Evolutionary conservation across 2,888 invertebrate species (phyloP), one percentile per base, ranked within the genome.

Genomic region (Sarcophaga caerulescens): DNA sequence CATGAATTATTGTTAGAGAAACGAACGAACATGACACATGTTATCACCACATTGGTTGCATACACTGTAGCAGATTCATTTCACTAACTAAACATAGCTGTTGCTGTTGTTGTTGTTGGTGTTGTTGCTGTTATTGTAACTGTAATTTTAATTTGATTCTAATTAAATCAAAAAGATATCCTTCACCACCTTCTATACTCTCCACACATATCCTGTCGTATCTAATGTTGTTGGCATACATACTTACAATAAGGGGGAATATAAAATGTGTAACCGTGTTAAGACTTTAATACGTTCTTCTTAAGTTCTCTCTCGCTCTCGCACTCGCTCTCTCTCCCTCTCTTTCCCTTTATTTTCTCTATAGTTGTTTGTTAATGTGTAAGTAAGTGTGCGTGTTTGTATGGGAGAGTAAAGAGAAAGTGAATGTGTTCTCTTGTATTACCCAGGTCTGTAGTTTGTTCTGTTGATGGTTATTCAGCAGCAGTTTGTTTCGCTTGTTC

Each of bases 141-240:
- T 76, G 60, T 75, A n/a, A 73, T 71, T 71, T 82, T 82, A 77
- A 82, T 82, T 77, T 82, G 66, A 82, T 82, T 66, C 82, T 77
- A 82, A 82, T 82, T 82, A 82, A 82, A 82, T 82, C 71, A 77
- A 82, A 71, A 82, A 71, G 52, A 82, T 77, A 60, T 82, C 77
- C 77, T 77, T 82, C 73, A 35, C 52, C 74, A 80, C 68, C 75
- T 70, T 19, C 45, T 47, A 59, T 47, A 14, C 14, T 47, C 47
- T 1, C 52, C 4, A 52, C 52, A 17, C 14, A 14, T 35, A 8
- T 35, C 10, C 8, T 35, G 8, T 0, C 35, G 2, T 35, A 35
- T 10, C 2, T 10, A 35, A 25, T 25, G 6, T 14, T 47, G 44
- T 63, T 17, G 21, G 14, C 47, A 52, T 66, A 63, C 35, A 66